phyloP scores from a whole-genome alignment of 2,888 invertebrate species.

The Watsonalla binaria region DNA sequence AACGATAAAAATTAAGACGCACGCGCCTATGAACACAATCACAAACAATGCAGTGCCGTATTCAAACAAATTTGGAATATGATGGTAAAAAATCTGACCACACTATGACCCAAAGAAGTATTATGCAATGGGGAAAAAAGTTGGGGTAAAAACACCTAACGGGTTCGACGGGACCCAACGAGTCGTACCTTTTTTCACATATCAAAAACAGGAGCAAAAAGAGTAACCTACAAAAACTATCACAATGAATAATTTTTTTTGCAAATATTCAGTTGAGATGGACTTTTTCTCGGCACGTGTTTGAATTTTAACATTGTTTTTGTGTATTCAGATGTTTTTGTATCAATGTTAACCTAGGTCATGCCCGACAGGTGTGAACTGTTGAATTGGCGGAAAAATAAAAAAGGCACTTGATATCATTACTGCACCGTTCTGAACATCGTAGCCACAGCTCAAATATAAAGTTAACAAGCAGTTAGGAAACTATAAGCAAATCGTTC shows the following conservation, averaged over 20 bases:
- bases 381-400: not conserved
- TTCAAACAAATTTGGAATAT: slow-evolving; percentile 24
- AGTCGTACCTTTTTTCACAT: slow-evolving; percentile 43
- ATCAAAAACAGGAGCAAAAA: slow-evolving; percentile 61
- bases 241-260: slow-evolving; percentile 68
- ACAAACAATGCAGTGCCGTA: slow-evolving; percentile 15
- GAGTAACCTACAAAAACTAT: slow-evolving; percentile 49
- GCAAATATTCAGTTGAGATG: slow-evolving; percentile 50
- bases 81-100: slow-evolving; percentile 30
- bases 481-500: too few species aligned
- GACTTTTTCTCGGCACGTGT: slow-evolving; percentile 72
- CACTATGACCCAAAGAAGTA: slow-evolving; percentile 10
- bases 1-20: not conserved
- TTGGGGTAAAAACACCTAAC: slow-evolving; percentile 65
- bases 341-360: slow-evolving; percentile 58
- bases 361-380: slow-evolving; percentile 17
- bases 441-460: too few species aligned
- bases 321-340: slow-evolving; percentile 40
- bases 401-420: not conserved
- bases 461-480: too few species aligned
- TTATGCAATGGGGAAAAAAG: slow-evolving; percentile 2
- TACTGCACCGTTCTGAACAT: too few species aligned
- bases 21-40: not conserved
- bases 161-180: slow-evolving; percentile 51
- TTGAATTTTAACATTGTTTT: slow-evolving; percentile 60